Evolutionary conservation across 2,797 vertebrate genomes (phyloP).

Genomic region (Salarias fasciatus): DNA sequence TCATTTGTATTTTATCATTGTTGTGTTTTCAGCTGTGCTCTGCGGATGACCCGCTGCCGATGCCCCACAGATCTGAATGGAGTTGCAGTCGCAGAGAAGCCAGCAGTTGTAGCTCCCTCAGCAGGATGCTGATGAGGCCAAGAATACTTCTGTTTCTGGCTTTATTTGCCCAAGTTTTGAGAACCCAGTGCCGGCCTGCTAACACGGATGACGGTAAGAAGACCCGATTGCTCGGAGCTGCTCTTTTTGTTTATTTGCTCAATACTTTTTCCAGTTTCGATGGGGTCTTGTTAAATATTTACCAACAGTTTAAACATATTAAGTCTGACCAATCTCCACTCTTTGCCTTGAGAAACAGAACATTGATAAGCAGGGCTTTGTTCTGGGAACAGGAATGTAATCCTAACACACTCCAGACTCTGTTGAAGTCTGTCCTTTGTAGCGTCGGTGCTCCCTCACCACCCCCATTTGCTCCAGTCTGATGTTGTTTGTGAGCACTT

Average conservation of each 20-base stretch:
- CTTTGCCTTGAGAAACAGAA: constrained; percentile 41
- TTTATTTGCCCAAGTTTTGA: constrained; percentile 71
- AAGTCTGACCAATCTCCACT: constrained; percentile 52
- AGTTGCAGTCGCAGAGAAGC: constrained; percentile 67
- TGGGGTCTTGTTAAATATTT: constrained; percentile 24
- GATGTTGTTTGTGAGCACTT: constrained; percentile 40
- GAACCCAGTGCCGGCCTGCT: constrained; percentile 70
- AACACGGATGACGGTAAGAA: constrained; percentile 79
- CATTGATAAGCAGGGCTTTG: constrained; percentile 68
- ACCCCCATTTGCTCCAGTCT: constrained; percentile 41
- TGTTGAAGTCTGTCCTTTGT: constrained; percentile 61
- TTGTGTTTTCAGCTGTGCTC: constrained; percentile 43
- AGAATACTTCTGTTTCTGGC: constrained; percentile 76
- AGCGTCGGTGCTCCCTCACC: constrained; percentile 43
- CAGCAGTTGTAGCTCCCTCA: constrained; percentile 77
- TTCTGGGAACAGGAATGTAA: constrained; percentile 67
- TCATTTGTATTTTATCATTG: not conserved
- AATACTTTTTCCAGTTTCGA: constrained; percentile 2
- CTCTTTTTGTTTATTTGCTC: not conserved
- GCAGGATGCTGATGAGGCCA: constrained; percentile 81
- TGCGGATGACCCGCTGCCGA: constrained; percentile 73
- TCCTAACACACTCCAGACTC: constrained; percentile 64
- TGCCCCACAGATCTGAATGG: constrained; percentile 80
- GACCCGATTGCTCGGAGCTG: constrained; percentile 8
- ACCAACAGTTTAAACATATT: constrained; percentile 29